phyloP scores from a whole-genome alignment of 2,113 vertebrate genomes.

The Calypte anna region DNA sequence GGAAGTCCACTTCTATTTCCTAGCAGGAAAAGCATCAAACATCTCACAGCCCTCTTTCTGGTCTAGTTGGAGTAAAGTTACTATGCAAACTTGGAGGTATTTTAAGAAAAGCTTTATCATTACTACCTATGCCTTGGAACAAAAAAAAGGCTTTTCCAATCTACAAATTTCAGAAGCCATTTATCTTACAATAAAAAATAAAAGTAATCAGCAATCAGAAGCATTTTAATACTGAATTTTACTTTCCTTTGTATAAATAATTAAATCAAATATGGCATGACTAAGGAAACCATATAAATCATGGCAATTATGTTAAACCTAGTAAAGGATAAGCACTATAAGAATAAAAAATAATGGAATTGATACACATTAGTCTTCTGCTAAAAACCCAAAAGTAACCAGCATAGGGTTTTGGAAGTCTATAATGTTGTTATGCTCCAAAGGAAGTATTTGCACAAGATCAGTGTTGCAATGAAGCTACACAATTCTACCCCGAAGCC shows the following conservation, averaged over 20 bases:
- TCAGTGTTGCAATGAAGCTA: not conserved
- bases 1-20: not conserved
- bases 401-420: not conserved
- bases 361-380: not conserved
- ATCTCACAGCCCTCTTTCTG: not conserved
- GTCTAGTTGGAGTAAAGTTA: not conserved
- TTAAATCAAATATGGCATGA: not conserved
- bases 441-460: slow-evolving; percentile 26
- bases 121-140: not conserved
- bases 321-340: not conserved
- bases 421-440: not conserved
- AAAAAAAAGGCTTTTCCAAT: not conserved
- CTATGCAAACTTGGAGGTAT: not conserved
- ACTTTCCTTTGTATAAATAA: not conserved
- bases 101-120: not conserved
- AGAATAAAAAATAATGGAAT: not conserved
- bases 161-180: not conserved
- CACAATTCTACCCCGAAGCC: slow-evolving; percentile 21
- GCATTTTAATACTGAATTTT: not conserved
- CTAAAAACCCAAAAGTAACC: not conserved
- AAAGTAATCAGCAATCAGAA: not conserved
- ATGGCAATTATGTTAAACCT: not conserved
- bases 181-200: not conserved
- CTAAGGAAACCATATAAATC: not conserved
- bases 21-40: not conserved